Percentiles rank a stretch among this genome's conserved stretches.
Evolutionary conservation across 2,797 vertebrate species (phyloP).

Genomic region (Tamandua tetradactyla): DNA sequence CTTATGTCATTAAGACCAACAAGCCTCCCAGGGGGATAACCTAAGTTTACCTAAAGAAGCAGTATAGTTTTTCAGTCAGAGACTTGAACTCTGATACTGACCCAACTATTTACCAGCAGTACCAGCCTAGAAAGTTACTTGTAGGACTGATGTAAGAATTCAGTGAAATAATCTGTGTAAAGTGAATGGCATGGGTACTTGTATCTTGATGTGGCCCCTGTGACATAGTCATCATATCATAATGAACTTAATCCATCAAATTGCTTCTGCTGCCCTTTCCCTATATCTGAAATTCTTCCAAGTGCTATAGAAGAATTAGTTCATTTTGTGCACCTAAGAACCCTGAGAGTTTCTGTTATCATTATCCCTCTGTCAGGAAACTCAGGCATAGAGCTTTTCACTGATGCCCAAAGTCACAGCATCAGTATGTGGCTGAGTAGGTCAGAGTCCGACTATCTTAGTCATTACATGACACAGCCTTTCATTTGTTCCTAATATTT

Average conservation of each 20-base stretch:
- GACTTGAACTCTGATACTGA: not conserved
- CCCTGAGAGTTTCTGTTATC: not conserved
- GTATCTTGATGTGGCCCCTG: not conserved
- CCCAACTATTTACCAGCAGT: not conserved
- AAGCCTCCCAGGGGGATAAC: not conserved
- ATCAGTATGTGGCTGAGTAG: not conserved
- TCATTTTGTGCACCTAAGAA: not conserved
- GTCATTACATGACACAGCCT: not conserved
- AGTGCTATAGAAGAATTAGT: not conserved
- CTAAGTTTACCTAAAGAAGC: not conserved
- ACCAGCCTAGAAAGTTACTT: not conserved
- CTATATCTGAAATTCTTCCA: not conserved
- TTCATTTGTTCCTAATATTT: constrained; percentile 6
- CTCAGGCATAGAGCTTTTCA: not conserved
- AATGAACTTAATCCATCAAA: not conserved
- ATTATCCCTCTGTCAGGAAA: not conserved
- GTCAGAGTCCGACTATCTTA: not conserved
- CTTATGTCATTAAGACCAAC: not conserved
- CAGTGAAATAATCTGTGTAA: not conserved
- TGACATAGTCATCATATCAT: not conserved
- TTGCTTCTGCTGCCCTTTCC: not conserved
- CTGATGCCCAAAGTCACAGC: not conserved
- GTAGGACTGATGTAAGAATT: not conserved
- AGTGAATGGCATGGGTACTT: not conserved
- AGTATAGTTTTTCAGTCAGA: not conserved